phyloP scores from a whole-genome alignment of 2,797 vertebrate species.

The Gallirallus australis region DNA sequence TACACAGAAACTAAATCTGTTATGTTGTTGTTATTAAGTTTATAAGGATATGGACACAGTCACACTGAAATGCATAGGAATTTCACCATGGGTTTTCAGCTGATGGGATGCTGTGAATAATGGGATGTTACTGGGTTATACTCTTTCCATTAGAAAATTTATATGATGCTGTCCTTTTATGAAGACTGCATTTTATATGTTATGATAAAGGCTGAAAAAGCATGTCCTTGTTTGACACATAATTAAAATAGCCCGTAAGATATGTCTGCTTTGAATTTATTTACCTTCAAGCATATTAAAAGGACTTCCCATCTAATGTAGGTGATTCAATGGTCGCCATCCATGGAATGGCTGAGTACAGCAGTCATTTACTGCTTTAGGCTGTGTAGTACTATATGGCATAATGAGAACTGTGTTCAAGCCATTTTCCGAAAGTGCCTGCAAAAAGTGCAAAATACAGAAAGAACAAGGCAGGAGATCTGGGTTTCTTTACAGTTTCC shows the following conservation, averaged over 20 bases:
- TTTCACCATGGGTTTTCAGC: background rate
- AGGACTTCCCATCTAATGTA: background rate
- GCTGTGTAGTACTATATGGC: background rate
- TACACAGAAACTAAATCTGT: background rate
- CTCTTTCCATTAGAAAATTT: background rate
- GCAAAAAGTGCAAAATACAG: background rate
- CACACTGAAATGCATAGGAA: background rate
- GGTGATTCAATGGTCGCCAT: background rate
- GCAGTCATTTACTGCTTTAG: background rate
- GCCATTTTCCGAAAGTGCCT: background rate
- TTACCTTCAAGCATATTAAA: background rate
- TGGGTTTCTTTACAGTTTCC: background rate
- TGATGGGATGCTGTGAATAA: background rate
- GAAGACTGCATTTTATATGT: background rate
- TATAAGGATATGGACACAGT: background rate
- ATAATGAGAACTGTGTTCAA: background rate
- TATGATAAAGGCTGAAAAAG: background rate
- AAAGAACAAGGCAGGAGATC: background rate
- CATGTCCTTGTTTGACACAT: background rate
- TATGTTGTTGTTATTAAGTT: background rate
- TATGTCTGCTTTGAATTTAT: background rate
- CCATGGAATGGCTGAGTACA: background rate
- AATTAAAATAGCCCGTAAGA: background rate
- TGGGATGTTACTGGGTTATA: background rate
- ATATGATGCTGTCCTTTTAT: background rate